Evolutionary conservation across 2,113 vertebrate genomes (phyloP).

Genomic region (Uropsilus gracilis): DNA sequence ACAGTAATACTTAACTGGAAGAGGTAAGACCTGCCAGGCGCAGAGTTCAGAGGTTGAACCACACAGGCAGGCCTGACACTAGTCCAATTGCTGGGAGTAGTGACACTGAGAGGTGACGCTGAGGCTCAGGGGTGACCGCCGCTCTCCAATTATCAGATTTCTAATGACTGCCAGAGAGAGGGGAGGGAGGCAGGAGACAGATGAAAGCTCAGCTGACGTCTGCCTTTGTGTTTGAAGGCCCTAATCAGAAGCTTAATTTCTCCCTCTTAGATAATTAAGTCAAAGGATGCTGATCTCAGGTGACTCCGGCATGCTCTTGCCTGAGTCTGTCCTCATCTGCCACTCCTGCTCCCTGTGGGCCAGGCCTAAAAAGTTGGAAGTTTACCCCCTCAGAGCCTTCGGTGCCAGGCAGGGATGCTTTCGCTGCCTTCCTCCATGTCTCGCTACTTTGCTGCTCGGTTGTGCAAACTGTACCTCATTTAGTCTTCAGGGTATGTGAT

Average conservation of each 20-base stretch:
- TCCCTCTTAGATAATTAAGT: conserved; percentile 72
- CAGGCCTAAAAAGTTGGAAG: not conserved
- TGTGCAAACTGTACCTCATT: not conserved
- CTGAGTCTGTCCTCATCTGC: conserved; percentile 56
- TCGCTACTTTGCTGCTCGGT: not conserved
- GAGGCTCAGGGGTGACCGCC: accelerated
- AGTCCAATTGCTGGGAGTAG: not conserved
- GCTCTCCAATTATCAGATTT: not conserved
- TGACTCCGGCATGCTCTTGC: conserved; percentile 55
- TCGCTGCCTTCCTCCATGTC: accelerated
- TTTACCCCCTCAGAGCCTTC: not conserved
- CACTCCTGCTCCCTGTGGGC: conserved; percentile 48
- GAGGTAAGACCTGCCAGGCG: not conserved
- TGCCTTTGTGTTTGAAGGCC: conserved; percentile 66
- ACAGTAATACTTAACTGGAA: conserved; percentile 50
- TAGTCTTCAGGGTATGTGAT: accelerated
- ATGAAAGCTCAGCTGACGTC: conserved; percentile 49
- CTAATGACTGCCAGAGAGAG: not conserved
- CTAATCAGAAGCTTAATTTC: conserved; percentile 73
- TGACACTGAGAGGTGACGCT: accelerated
- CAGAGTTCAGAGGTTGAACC: not conserved
- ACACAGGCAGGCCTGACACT: too few relatives aligned
- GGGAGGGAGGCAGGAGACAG: not conserved
- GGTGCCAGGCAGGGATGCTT: not conserved
- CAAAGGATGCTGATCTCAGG: conserved; percentile 32